A percentile compares a stretch with the other conserved stretches of the same genome.
Conservation (phyloP, 2,113 vertebrate genomes). For the Gallinago paraguaiae region DNA sequence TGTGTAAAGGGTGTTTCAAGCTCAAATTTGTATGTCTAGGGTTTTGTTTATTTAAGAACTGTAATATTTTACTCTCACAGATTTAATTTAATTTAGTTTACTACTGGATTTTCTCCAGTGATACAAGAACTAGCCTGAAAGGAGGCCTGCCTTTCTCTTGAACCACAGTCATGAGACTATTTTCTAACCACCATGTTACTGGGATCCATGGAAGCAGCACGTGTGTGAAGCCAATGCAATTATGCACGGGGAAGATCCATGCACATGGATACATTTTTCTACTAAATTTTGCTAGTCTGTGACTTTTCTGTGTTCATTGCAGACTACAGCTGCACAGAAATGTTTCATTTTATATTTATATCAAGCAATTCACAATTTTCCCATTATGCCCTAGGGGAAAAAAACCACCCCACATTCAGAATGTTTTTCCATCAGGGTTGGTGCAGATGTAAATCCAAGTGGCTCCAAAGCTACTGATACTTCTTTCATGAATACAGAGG, state of each 20-base stretch:
- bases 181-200: not conserved
- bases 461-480: not conserved
- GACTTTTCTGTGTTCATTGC: not conserved
- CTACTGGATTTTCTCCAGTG: constrained; percentile 36
- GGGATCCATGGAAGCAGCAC: not conserved
- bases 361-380: not conserved
- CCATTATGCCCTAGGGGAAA: not conserved
- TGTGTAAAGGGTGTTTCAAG: not conserved
- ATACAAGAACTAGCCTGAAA: not conserved
- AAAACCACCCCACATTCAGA: not conserved
- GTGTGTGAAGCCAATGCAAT: constrained; percentile 5
- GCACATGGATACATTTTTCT: not conserved
- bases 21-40: not conserved
- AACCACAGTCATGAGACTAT: not conserved
- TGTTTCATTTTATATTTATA: not conserved
- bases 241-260: not conserved
- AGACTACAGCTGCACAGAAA: not conserved
- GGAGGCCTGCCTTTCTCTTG: not conserved
- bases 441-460: not conserved
- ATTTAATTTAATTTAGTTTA: not conserved
- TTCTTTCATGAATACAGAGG: not conserved
- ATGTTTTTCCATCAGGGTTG: not conserved
- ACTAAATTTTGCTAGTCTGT: not conserved
- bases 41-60: constrained; percentile 23
- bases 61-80: not conserved